Evolutionary conservation across 2,113 vertebrate genomes (phyloP).

Genomic region (Coptodon bakossiorum): DNA sequence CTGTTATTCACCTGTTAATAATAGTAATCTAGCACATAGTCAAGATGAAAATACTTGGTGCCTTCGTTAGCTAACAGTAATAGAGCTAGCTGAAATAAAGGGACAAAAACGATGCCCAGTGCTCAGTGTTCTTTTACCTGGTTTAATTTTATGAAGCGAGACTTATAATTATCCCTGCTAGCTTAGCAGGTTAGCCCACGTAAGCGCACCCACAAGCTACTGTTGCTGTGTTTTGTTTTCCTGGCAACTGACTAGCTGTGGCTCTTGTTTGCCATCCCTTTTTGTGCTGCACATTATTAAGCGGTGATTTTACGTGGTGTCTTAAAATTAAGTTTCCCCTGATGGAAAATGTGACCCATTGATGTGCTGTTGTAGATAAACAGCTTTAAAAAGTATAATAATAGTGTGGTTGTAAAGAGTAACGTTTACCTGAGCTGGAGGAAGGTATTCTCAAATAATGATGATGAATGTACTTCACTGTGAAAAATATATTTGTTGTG

Average conservation of each 20-base stretch:
- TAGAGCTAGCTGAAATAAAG: background rate
- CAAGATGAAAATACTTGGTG: background rate
- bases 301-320: background rate
- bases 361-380: background rate
- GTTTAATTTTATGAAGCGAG: background rate
- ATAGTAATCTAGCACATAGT: slow-evolving; percentile 28
- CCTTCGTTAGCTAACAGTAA: slow-evolving; percentile 12
- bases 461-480: background rate
- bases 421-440: background rate
- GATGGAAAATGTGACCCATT: background rate
- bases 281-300: background rate
- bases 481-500: background rate
- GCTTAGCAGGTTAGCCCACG: background rate
- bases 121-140: background rate
- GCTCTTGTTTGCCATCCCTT: background rate
- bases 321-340: background rate
- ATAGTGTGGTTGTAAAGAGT: background rate
- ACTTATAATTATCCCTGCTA: background rate
- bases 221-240: slow-evolving; percentile 32
- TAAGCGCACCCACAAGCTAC: slow-evolving; percentile 1
- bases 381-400: background rate
- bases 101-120: background rate
- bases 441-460: background rate
- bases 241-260: slow-evolving; percentile 16
- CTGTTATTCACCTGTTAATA: background rate